A percentile compares a stretch with the other conserved stretches of the same genome.
Evolutionary conservation across 1,140 invertebrate species (phyloP).

Genomic region (Batillaria attramentaria): DNA sequence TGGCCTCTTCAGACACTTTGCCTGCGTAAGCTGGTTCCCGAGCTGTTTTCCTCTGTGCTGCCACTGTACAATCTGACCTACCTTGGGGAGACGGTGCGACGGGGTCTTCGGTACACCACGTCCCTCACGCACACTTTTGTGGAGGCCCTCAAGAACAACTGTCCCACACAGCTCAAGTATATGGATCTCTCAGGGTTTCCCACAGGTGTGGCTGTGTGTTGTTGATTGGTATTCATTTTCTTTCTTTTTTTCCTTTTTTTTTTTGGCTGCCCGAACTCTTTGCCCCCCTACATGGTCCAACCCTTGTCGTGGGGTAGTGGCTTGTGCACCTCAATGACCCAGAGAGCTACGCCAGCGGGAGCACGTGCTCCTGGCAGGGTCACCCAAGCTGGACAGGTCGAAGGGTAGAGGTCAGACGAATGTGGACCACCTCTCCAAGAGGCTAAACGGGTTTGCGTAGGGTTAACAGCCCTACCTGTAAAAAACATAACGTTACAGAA

Average conservation of each 20-base stretch:
- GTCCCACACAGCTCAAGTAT: slow-evolving; percentile 51
- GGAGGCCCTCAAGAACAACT: slow-evolving; percentile 54
- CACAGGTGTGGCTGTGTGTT: slow-evolving; percentile 45
- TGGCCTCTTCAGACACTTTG: slow-evolving; percentile 58
- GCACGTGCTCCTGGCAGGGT: no score
- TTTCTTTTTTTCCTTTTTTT: background rate
- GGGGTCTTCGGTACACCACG: slow-evolving; percentile 62
- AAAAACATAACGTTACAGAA: no score
- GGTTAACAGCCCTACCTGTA: no score
- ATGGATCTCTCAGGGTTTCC: slow-evolving; percentile 64
- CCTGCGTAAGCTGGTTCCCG: slow-evolving; percentile 54
- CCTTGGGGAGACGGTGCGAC: slow-evolving; percentile 49
- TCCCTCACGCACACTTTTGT: slow-evolving; percentile 59
- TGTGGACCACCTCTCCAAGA: no score
- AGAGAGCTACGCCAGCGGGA: no score
- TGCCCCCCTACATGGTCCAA: no score
- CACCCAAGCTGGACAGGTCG: no score
- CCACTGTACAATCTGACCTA: slow-evolving; percentile 53
- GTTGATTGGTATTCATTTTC: background rate
- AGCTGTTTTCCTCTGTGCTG: slow-evolving; percentile 50
- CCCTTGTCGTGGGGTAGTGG: no score
- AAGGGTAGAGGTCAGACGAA: no score
- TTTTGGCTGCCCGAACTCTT: no score
- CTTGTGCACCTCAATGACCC: no score
- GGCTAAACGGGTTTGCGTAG: no score